Base-by-base conservation (phyloP, 1,140 invertebrate species). In the Lepidurus apus region DNA sequence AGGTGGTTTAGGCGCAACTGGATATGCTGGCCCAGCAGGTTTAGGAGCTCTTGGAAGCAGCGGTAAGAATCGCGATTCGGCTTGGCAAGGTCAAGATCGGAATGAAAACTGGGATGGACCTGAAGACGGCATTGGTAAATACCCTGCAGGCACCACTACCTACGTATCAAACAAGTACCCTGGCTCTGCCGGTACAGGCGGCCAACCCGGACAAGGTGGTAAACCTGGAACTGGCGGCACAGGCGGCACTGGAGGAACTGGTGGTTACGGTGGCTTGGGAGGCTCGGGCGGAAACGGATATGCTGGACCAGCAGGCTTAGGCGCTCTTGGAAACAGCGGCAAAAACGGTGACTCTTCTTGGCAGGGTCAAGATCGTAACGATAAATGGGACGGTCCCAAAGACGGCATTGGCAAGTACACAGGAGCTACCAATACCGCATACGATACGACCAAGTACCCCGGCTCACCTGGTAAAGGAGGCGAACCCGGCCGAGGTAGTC, bases 231-330 rank as follows among this genome's bases (percentile, higher is more conserved):
- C 43, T 42, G 75, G 53, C 74, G 81, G 78, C 6, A 44, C 17
- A 77, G 77, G 78, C 77, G 81, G 81, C 77, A 43, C 53, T n/a
- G 77, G 74, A 77, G 74, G 44, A n/a, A 43, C 53, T 76, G 81
- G 79, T 73, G 78, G 53, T 24, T 77, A 45, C 43, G 82, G 77
- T 43, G 44, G 43, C 75, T 75, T 24, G 17, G 74, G 73, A 17
- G 78, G 79, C 21, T 53, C 77, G 11, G 80, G 53, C n/a, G 74
- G 74, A 76, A 53, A 42, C 53, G 42, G 73, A 1, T 53, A 65
- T 17, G 74, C 73, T 80, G 81, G 75, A 9, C 75, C 75, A 42
- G 34, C 65, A 34, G 13, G 65, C 24, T n/a, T 21, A 34, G 76
- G 76, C 7, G 78, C 78, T 77, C n/a, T 43, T 80, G 79, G 79